These are phyloP conservation scores for Mormyrus hasselquistii DNA, from an alignment of 2,797 vertebrate genomes.

Conservation along the genomic window DNA sequence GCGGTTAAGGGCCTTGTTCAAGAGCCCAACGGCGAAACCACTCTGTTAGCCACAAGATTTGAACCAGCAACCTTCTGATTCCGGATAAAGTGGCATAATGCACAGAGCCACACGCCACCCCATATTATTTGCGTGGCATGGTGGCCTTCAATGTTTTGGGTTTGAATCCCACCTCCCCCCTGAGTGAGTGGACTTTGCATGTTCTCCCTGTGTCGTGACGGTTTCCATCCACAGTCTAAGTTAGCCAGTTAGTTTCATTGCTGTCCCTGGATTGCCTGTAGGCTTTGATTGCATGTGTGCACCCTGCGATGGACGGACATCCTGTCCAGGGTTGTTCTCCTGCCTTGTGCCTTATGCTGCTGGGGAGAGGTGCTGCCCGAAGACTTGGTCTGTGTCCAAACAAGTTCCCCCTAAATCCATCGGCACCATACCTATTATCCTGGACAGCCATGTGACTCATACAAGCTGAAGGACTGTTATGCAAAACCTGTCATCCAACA, in stretches of 20 bases:
- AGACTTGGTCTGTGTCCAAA: neutral
- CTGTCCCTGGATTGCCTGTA: neutral
- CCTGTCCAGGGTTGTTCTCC: neutral
- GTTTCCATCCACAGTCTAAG: neutral
- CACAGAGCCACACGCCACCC: neutral
- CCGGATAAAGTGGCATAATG: neutral
- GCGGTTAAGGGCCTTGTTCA: neutral
- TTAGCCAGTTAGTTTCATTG: neutral
- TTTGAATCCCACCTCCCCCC: neutral
- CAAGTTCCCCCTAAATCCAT: neutral
- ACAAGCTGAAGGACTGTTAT: neutral
- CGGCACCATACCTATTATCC: neutral
- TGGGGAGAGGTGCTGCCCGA: neutral
- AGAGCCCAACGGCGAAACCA: neutral
- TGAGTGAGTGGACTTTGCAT: neutral
- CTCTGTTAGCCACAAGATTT: neutral
- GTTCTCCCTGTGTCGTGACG: neutral
- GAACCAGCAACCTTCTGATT: neutral
- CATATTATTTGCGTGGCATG: neutral
- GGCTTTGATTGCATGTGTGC: neutral
- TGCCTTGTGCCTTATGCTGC: neutral
- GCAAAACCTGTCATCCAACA: neutral
- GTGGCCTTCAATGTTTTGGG: neutral
- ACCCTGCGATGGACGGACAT: neutral
- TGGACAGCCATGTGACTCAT: neutral